These are phyloP conservation scores for Columba livia DNA, from an alignment of 2,113 vertebrate species.

Conservation along the genomic window DNA sequence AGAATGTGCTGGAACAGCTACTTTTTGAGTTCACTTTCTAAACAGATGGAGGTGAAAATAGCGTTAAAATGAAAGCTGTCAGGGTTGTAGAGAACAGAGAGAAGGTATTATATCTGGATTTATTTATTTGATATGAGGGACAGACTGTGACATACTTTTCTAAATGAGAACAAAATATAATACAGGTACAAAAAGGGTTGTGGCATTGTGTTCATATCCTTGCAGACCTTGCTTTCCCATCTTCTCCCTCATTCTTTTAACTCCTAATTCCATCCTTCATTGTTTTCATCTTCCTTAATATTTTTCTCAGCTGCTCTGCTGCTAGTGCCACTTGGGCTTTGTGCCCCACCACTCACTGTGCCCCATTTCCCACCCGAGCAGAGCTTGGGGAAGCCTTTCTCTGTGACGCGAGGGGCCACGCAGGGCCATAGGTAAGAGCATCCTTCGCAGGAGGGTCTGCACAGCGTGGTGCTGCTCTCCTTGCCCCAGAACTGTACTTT, in stretches of 20 bases:
- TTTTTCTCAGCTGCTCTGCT: neutral
- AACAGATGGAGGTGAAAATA: neutral
- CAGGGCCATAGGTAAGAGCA: neutral
- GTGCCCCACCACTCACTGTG: rapidly evolving
- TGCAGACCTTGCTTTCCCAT: neutral
- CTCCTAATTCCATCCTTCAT: neutral
- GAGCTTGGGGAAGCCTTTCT: neutral
- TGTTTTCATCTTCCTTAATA: neutral
- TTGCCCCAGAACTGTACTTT: neutral
- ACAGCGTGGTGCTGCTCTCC: neutral
- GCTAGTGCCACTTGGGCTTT: neutral
- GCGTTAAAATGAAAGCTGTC: neutral
- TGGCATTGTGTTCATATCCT: neutral
- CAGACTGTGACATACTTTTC: neutral
- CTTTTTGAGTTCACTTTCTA: neutral
- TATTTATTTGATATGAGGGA: neutral
- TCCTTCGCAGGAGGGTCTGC: neutral
- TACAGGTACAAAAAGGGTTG: neutral
- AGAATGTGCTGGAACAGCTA: neutral
- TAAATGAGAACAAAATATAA: neutral
- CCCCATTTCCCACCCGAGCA: neutral
- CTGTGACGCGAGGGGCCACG: neutral
- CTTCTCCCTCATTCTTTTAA: neutral
- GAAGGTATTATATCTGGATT: neutral
- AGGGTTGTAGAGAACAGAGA: neutral